Conservation (phyloP, 1,140 invertebrate genomes). For the Plutomurus gul region DNA sequence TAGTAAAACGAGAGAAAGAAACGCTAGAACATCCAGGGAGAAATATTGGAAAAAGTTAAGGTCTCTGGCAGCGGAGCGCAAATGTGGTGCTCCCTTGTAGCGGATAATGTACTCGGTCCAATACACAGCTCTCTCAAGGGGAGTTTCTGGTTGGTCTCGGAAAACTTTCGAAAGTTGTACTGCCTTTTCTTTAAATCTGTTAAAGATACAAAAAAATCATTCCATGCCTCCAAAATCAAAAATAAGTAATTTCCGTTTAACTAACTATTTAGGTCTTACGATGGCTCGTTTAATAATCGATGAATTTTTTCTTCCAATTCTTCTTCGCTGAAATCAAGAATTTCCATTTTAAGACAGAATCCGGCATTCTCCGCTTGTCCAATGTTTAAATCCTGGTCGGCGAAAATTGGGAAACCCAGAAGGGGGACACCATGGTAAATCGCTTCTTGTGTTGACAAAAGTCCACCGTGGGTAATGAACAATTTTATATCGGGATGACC, state of each 20-base stretch:
- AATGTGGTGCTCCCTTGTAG: constrained; percentile 63
- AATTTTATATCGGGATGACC: constrained; percentile 63
- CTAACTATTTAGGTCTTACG: not conserved
- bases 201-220: not conserved
- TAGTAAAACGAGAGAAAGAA: not conserved
- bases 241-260: not conserved
- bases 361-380: constrained; percentile 31
- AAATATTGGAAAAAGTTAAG: constrained; percentile 62
- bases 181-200: constrained; percentile 40
- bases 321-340: constrained; percentile 36
- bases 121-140: constrained; percentile 50
- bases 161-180: constrained; percentile 25
- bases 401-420: constrained; percentile 66
- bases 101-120: constrained; percentile 58
- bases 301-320: not conserved
- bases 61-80: constrained; percentile 60
- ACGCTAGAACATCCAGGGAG: constrained; percentile 61
- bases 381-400: constrained; percentile 64
- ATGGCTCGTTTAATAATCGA: not conserved
- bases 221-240: not conserved
- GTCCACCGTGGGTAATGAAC: constrained; percentile 70
- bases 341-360: constrained; percentile 35
- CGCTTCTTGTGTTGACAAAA: constrained; percentile 66
- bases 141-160: constrained; percentile 44
- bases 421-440: constrained; percentile 65